phyloP scores from a whole-genome alignment of 2,113 vertebrate genomes.

The Megaceryle torquata region DNA sequence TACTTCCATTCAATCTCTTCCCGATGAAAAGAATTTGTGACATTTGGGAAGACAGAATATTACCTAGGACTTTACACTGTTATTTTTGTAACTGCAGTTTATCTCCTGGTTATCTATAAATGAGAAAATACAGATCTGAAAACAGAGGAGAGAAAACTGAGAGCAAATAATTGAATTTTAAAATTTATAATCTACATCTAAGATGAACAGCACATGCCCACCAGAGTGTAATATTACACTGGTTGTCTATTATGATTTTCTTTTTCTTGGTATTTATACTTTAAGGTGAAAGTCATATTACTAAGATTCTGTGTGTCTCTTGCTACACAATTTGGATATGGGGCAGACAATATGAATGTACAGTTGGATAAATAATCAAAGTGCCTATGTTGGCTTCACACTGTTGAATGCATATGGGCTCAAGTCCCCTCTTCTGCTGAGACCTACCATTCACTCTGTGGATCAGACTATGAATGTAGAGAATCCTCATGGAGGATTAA shows the following conservation, averaged over 20 bases:
- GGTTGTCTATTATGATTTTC: not conserved
- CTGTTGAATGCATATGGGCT: not conserved
- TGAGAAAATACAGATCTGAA: not conserved
- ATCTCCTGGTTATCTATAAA: not conserved
- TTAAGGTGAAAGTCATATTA: not conserved
- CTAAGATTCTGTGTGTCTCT: not conserved
- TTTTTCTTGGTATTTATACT: not conserved
- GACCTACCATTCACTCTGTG: not conserved
- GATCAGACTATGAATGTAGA: not conserved
- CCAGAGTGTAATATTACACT: not conserved
- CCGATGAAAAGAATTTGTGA: not conserved
- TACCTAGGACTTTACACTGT: not conserved
- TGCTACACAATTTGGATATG: not conserved
- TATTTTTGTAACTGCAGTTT: not conserved
- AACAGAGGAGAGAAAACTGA: not conserved
- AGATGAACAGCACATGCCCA: accelerated
- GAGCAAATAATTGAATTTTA: not conserved
- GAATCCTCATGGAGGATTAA: not conserved
- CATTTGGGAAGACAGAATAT: not conserved
- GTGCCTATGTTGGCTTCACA: not conserved
- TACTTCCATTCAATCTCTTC: not conserved
- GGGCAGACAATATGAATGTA: not conserved
- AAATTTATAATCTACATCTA: not conserved
- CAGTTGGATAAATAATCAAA: not conserved
- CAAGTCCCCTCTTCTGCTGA: not conserved